Evolutionary conservation across 2,113 vertebrate genomes (phyloP), one percentile per base, ranked within the genome.

Genomic region (Tonatia bakeri): DNA sequence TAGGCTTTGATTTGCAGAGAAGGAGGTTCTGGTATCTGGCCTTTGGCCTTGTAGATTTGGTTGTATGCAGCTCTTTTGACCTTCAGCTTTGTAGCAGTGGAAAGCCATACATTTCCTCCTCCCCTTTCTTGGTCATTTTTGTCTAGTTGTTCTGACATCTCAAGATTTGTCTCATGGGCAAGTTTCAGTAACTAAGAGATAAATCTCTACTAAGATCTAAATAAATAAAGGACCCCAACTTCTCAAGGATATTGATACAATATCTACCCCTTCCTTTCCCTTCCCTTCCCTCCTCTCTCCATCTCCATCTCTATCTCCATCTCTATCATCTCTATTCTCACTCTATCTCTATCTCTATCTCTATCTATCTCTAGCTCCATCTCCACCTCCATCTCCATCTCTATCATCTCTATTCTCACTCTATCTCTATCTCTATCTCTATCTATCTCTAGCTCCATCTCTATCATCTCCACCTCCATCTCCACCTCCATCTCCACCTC

Each of bases 121-220:
- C 97, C 92, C 80, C 94, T 97, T 95, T 95, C 96, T 65, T 87
- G 26, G n/a, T 75, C 2, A 38, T 54, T 93, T 95, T 91, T 79
- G 31, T 17, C 31, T 91, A 15, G 50, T 82, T 91, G 47, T 83
- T 77, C 28, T 84, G 20, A 52, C 31, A 87, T 92, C 28, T 80
- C 13, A 87, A 84, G 36, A 83, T 67, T 40, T 40, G 16, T 22
- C 10, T 75, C 56, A 64, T 31, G 33, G 56, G 26, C 79, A 28
- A 5, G 69, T 87, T 22, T 90, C n/a, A 70, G 26, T 76, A 95
- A 90, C 4, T 11, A 72, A 16, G 31, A 76, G 6, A 52, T 38
- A 28, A 90, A 76, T 77, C 26, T 77, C 45, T 50, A 52, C 36
- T 45, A 80, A 85, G 77, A 61, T 50, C 10, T 65, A 19, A 69